Evolutionary conservation across 2,113 vertebrate species (phyloP).

Genomic region (Electrona antarctica): DNA sequence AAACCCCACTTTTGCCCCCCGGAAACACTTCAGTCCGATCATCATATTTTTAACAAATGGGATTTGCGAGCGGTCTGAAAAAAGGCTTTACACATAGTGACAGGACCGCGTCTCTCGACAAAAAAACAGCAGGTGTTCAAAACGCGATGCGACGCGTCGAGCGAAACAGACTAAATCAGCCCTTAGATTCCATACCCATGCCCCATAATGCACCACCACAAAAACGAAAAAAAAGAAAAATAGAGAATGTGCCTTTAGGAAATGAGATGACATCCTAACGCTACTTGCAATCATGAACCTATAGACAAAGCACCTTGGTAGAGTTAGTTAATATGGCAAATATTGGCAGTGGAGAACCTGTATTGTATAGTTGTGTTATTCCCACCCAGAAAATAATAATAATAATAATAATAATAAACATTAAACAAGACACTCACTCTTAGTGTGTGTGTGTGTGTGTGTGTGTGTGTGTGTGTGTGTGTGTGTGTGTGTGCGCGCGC

Average conservation of each 20-base stretch:
- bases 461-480: not conserved
- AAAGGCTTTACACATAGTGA: too few species aligned
- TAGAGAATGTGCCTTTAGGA: not conserved
- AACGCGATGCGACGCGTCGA: too few species aligned
- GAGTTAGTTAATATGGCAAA: not conserved
- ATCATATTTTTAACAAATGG: too few species aligned
- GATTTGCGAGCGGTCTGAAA: too few species aligned
- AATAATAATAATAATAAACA: slow-evolving; percentile 33
- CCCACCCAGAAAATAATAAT: not conserved
- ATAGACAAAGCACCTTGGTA: slow-evolving; percentile 12
- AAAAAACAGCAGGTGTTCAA: too few species aligned
- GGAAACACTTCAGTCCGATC: not conserved
- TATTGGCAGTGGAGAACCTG: not conserved
- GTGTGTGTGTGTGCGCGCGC: slow-evolving; percentile 9
- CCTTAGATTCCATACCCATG: not conserved
- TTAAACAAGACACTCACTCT: too few species aligned
- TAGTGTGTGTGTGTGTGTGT: slow-evolving; percentile 9
- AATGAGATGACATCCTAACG: not conserved
- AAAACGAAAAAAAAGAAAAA: not conserved
- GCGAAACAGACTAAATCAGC: too few species aligned
- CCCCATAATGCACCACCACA: not conserved
- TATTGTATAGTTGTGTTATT: not conserved
- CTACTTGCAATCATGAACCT: slow-evolving; percentile 5
- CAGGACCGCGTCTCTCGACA: too few species aligned
- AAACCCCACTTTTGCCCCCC: slow-evolving; percentile 4